These are phyloP conservation scores for Brachyptera putata DNA, from an alignment of 2,888 invertebrate species.

Conservation along the genomic window DNA sequence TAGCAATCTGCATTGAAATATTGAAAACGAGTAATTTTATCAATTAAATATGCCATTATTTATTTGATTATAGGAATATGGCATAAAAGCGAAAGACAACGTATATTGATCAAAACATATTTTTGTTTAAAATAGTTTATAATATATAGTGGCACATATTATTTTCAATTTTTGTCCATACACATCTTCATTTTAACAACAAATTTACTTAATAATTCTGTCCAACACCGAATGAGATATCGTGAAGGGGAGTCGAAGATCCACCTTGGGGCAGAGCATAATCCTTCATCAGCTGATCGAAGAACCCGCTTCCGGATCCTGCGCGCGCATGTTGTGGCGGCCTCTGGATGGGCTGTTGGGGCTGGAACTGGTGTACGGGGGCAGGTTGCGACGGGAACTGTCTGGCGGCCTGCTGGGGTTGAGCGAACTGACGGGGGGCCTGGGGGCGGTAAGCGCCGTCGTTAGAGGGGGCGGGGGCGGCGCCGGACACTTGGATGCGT, in stretches of 20 bases:
- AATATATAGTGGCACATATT: too few relatives aligned
- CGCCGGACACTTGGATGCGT: constrained; percentile 35
- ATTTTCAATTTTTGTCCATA: too few relatives aligned
- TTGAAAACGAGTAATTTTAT: too few relatives aligned
- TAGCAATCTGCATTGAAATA: too few relatives aligned
- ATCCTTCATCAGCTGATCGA: constrained; percentile 77
- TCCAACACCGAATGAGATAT: constrained; percentile 67
- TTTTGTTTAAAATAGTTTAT: too few relatives aligned
- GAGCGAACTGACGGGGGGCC: constrained; percentile 7
- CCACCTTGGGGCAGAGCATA: constrained; percentile 67
- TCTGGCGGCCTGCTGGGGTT: constrained; percentile 28
- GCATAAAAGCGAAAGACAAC: too few relatives aligned
- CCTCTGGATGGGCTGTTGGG: constrained; percentile 16
- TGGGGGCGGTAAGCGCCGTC: constrained; percentile 19
- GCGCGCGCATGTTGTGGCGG: constrained; percentile 38
- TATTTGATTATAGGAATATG: too few relatives aligned
- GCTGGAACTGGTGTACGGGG: constrained; percentile 36
- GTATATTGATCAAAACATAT: too few relatives aligned
- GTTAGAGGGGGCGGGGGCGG: constrained; percentile 39
- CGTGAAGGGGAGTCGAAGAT: constrained; percentile 50
- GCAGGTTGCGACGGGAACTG: constrained; percentile 38
- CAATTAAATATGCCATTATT: too few relatives aligned
- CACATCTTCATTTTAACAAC: too few relatives aligned
- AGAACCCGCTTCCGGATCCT: constrained; percentile 52
- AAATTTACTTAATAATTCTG: background rate